These are phyloP conservation scores for Lepus townsendii DNA, from an alignment of 2,797 vertebrate genomes.

Conservation along the genomic window DNA sequence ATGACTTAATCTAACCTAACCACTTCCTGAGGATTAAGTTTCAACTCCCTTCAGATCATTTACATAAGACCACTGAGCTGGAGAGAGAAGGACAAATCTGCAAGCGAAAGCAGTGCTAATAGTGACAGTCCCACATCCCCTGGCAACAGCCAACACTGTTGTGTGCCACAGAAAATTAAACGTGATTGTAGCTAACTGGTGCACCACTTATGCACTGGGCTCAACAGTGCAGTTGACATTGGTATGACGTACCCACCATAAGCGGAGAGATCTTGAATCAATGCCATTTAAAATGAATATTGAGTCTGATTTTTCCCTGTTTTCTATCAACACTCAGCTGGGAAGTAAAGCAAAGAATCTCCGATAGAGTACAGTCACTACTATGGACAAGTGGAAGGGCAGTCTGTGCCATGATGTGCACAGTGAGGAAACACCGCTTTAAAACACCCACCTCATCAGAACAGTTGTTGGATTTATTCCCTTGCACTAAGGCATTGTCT, in stretches of 20 bases:
- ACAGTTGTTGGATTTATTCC: conserved; percentile 63
- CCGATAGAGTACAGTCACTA: neutral
- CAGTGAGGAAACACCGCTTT: conserved; percentile 52
- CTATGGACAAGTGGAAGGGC: neutral
- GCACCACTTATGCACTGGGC: neutral
- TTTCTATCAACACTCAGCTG: neutral
- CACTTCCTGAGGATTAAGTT: no score
- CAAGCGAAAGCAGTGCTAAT: no score
- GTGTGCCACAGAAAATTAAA: neutral
- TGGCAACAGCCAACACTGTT: conserved; percentile 16
- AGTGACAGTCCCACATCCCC: neutral
- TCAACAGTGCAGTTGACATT: neutral
- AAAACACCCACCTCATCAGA: neutral
- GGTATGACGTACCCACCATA: neutral
- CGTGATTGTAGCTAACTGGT: neutral
- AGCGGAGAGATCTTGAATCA: conserved; percentile 39
- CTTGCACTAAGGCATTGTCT: conserved; percentile 50
- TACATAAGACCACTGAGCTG: no score
- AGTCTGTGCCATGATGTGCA: conserved; percentile 9
- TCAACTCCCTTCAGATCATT: no score
- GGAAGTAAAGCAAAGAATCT: neutral
- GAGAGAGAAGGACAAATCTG: no score
- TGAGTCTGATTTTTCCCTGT: neutral
- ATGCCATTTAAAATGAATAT: conserved; percentile 42
- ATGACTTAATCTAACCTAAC: no score